Conservation (phyloP, 2,113 vertebrate species). For the Coryphaenoides rupestris region DNA sequence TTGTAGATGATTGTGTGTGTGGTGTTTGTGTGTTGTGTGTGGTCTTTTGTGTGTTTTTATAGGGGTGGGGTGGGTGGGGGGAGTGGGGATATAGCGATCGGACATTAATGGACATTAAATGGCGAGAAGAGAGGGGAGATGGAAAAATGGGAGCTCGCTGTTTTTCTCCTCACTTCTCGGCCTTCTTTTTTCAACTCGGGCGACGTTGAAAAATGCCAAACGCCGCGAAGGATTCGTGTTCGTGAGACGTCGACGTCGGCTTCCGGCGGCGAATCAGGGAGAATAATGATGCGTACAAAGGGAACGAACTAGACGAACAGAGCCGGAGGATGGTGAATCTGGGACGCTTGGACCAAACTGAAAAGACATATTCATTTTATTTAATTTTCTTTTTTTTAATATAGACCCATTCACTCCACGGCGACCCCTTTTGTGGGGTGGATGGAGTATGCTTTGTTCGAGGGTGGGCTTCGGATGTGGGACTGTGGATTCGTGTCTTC, state of each 20-base stretch:
- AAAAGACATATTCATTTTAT: constrained; percentile 29
- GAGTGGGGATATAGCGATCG: too few relatives aligned
- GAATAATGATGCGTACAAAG: constrained; percentile 36
- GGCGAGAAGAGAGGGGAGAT: constrained; percentile 44
- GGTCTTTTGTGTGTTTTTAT: too few relatives aligned
- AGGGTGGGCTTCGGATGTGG: constrained; percentile 50
- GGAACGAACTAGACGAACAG: constrained; percentile 23
- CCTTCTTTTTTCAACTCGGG: constrained; percentile 17
- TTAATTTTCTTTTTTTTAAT: not conserved
- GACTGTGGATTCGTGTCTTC: constrained; percentile 54
- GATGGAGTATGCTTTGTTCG: constrained; percentile 63
- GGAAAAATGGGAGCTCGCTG: constrained; percentile 37
- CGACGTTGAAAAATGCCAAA: constrained; percentile 53
- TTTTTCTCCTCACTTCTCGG: constrained; percentile 45
- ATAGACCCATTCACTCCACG: constrained; percentile 19
- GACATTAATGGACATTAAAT: constrained; percentile 56
- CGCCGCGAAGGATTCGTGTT: constrained; percentile 49
- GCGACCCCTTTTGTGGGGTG: constrained; percentile 48
- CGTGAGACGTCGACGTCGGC: constrained; percentile 44
- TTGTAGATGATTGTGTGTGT: too few relatives aligned
- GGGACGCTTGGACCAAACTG: constrained; percentile 52
- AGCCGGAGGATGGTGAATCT: constrained; percentile 52
- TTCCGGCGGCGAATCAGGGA: constrained; percentile 41
- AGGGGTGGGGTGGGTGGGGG: too few relatives aligned
- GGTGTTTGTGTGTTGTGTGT: too few relatives aligned